These are phyloP conservation scores for Tetraodon nigroviridis DNA, from an alignment of 2,113 vertebrate species.

Conservation along the genomic window DNA sequence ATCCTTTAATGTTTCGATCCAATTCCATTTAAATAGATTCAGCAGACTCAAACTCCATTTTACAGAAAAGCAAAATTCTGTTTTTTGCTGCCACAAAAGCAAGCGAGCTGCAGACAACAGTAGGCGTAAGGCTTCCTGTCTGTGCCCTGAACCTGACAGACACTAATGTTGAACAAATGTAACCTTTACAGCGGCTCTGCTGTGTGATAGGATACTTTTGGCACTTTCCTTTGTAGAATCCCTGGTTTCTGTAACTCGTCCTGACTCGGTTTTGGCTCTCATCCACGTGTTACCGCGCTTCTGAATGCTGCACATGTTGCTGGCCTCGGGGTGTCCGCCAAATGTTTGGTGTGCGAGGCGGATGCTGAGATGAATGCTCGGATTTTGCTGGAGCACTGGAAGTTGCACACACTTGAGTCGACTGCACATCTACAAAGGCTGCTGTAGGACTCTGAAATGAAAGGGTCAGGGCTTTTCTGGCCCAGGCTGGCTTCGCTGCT, in stretches of 20 bases:
- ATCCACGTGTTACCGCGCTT: constrained; percentile 41
- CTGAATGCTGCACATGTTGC: constrained; percentile 40
- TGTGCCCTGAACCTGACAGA: constrained; percentile 31
- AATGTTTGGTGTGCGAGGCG: constrained; percentile 32
- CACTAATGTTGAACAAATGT: constrained; percentile 62
- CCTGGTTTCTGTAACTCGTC: constrained; percentile 20
- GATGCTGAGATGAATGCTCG: constrained; percentile 22
- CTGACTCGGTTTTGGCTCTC: constrained; percentile 6
- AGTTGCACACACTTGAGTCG: constrained; percentile 20
- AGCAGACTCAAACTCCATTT: not conserved
- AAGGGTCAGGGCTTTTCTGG: constrained; percentile 4
- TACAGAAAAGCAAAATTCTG: not conserved
- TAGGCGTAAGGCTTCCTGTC: constrained; percentile 49
- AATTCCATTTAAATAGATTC: not conserved
- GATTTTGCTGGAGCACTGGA: constrained; percentile 11
- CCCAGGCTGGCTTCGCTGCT: constrained; percentile 14
- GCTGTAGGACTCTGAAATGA: too few relatives aligned
- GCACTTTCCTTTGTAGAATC: constrained; percentile 31
- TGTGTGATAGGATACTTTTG: constrained; percentile 44
- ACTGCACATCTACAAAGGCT: not conserved
- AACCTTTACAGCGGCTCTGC: constrained; percentile 47
- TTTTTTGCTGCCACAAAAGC: too few relatives aligned
- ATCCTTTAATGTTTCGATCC: not conserved
- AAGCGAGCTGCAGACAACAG: constrained; percentile 10
- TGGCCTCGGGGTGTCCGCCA: constrained; percentile 34